Conservation (phyloP, 2,888 invertebrate genomes). For the Petrolisthes manimaculis region DNA sequence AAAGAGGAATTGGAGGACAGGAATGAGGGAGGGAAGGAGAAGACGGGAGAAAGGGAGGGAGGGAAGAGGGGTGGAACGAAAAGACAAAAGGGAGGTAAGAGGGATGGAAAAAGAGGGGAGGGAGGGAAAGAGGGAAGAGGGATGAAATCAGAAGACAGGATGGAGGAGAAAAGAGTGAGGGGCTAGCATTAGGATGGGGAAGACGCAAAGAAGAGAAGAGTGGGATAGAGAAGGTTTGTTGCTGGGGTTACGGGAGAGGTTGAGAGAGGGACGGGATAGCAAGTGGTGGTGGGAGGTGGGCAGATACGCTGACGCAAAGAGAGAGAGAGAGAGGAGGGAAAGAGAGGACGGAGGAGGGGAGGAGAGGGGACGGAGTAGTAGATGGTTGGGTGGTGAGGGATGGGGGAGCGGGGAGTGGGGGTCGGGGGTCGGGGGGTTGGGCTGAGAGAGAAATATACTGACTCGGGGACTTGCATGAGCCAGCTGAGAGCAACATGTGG, state of each 20-base stretch:
- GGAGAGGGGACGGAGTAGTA: not conserved
- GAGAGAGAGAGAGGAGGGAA: not conserved
- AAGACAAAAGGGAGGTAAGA: not conserved
- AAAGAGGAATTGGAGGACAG: too few species aligned
- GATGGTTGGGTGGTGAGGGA: too few species aligned
- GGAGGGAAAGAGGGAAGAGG: not conserved
- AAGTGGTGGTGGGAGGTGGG: not conserved
- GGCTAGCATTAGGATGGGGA: not conserved
- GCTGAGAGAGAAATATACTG: not conserved
- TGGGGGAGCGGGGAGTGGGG: not conserved
- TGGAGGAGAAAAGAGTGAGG: not conserved
- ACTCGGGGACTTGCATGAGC: not conserved
- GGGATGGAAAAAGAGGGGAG: not conserved
- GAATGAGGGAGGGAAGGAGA: not conserved
- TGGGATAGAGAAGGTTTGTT: not conserved
- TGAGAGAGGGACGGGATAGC: not conserved
- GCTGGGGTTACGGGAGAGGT: not conserved
- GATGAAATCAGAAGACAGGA: not conserved
- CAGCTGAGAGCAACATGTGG: constrained; percentile 38
- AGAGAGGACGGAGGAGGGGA: not conserved
- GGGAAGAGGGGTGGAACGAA: not conserved
- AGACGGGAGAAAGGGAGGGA: not conserved
- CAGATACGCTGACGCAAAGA: not conserved
- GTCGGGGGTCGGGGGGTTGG: not conserved
- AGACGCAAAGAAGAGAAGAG: not conserved